Percentiles rank a stretch among this genome's conserved stretches.
phyloP scores from a whole-genome alignment of 2,113 vertebrate genomes.

The Camelus dromedarius region DNA sequence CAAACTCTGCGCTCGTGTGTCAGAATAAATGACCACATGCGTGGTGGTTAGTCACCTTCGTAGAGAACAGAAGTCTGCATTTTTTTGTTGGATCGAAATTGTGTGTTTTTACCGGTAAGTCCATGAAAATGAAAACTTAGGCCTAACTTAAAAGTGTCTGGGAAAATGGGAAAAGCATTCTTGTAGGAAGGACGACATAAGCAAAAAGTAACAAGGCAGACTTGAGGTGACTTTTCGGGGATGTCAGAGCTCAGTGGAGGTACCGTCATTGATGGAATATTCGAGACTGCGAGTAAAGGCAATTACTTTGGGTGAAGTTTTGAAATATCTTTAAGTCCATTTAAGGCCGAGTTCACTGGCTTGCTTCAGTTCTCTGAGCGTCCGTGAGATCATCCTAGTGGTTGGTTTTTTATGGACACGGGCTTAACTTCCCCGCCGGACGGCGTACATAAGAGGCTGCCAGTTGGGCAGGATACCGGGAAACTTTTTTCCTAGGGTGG shows the following conservation, averaged over 20 bases:
- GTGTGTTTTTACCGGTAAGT: neutral
- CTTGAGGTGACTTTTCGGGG: neutral
- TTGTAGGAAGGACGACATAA: neutral
- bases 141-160: neutral
- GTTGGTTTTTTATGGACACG: neutral
- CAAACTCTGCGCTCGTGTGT: neutral
- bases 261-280: neutral
- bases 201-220: neutral
- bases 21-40: neutral
- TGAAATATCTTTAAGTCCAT: neutral
- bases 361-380: neutral
- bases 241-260: neutral
- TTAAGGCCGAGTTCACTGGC: neutral
- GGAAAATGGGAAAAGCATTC: neutral
- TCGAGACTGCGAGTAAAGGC: neutral
- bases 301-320: neutral
- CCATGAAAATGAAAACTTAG: neutral
- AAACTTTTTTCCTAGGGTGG: neutral
- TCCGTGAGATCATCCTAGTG: neutral
- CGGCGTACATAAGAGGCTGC: rapidly evolving
- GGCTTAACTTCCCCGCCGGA: neutral
- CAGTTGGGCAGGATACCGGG: neutral
- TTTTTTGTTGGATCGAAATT: neutral
- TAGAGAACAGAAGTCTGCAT: neutral
- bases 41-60: neutral